Percentiles rank a stretch among this genome's conserved stretches.
phyloP scores from a whole-genome alignment of 2,888 invertebrate species.

The Liopterus haemorrhoidalis region DNA sequence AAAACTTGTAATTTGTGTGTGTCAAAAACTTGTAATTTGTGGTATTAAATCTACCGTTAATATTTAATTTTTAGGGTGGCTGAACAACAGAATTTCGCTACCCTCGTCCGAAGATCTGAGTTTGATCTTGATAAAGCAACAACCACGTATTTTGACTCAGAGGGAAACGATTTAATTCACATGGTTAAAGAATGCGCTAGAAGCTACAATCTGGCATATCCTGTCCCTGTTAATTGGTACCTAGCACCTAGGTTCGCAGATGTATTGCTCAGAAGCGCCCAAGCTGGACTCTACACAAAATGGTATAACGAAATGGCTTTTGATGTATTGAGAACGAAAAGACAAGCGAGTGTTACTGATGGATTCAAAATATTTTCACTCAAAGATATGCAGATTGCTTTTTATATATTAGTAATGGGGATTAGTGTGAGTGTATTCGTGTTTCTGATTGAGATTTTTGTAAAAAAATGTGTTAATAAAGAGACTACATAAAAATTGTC shows the following conservation, averaged over 20 bases:
- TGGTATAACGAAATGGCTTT: slow-evolving; percentile 41
- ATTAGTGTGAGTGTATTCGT: slow-evolving; percentile 30
- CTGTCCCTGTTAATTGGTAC: slow-evolving; percentile 39
- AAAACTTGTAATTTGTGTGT: no score
- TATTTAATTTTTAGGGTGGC: no score
- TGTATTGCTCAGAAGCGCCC: slow-evolving; percentile 36
- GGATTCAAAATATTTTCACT: slow-evolving; percentile 40
- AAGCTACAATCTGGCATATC: slow-evolving; percentile 42
- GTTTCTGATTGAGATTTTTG: slow-evolving; percentile 27
- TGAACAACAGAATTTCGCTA: slow-evolving; percentile 35
- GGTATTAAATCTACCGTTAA: no score
- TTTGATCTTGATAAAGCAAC: slow-evolving; percentile 37
- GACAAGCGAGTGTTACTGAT: slow-evolving; percentile 32
- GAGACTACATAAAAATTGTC: no score
- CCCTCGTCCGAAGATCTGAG: slow-evolving; percentile 40
- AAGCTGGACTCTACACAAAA: slow-evolving; percentile 39
- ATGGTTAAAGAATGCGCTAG: slow-evolving; percentile 44
- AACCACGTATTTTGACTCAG: slow-evolving; percentile 33
- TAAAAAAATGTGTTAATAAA: no score
- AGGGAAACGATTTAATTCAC: slow-evolving; percentile 38
- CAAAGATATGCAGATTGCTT: slow-evolving; percentile 41
- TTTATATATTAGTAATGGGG: slow-evolving; percentile 40
- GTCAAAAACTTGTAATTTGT: no score
- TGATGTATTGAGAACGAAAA: slow-evolving; percentile 32
- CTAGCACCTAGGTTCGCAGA: slow-evolving; percentile 36